These are phyloP conservation scores for Pseudochirops corinnae DNA, from an alignment of 2,797 vertebrate species.

Conservation along the genomic window DNA sequence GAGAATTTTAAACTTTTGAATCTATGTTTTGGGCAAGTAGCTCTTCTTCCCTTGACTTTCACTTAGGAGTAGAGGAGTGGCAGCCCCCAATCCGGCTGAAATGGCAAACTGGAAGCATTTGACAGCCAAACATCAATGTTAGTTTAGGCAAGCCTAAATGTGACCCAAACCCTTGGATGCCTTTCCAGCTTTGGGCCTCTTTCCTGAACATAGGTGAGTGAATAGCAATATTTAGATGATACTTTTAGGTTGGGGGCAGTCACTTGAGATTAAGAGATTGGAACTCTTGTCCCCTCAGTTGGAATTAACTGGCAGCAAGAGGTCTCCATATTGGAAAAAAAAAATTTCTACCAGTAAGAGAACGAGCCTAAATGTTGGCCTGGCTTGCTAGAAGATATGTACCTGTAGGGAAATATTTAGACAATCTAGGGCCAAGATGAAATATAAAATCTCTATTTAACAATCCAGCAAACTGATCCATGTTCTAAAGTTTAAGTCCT, in stretches of 20 bases:
- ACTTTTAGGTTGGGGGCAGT: not conserved
- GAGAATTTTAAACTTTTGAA: not conserved
- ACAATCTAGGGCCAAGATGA: not conserved
- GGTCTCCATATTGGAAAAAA: not conserved
- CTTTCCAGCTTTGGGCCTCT: not conserved
- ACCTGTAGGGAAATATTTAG: not conserved
- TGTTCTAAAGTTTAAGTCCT: not conserved
- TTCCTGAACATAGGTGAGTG: not conserved
- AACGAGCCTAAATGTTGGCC: not conserved
- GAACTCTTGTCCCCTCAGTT: not conserved
- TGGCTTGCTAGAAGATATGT: not conserved
- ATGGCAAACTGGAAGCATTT: not conserved
- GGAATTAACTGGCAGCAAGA: not conserved
- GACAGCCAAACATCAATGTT: not conserved
- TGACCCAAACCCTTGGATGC: not conserved
- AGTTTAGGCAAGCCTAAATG: not conserved
- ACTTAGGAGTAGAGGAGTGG: not conserved
- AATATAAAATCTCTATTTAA: not conserved
- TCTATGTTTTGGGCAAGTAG: not conserved
- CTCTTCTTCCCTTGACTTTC: not conserved
- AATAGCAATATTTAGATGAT: not conserved
- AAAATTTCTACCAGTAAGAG: not conserved
- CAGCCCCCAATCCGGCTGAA: not conserved
- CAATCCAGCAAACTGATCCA: not conserved
- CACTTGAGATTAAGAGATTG: not conserved